Conservation (phyloP, 2,113 vertebrate species). For the Colossoma macropomum region DNA sequence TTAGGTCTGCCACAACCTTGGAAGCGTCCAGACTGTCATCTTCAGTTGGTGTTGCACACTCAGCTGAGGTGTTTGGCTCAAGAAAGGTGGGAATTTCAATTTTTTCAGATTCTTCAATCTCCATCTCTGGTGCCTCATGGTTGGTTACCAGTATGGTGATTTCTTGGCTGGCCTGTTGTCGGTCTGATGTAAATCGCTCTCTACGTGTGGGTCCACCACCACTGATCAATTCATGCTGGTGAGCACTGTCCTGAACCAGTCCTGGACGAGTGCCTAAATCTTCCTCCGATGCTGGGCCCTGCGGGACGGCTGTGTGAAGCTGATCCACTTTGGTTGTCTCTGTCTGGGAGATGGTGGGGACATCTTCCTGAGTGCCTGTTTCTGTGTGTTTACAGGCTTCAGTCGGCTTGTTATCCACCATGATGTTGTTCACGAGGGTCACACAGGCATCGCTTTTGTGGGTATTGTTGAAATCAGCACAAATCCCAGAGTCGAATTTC, state of each 20-base stretch:
- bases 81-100: slow-evolving; percentile 20
- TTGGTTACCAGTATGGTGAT: slow-evolving; percentile 58
- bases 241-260: not conserved
- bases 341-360: slow-evolving; percentile 1
- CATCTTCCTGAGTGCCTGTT: not conserved
- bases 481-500: slow-evolving; percentile 25
- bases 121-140: slow-evolving; percentile 47
- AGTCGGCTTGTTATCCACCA: slow-evolving; percentile 7
- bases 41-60: slow-evolving; percentile 8
- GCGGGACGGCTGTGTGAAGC: slow-evolving; percentile 22
- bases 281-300: not conserved
- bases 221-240: slow-evolving; percentile 1
- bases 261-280: slow-evolving; percentile 1
- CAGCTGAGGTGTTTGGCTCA: not conserved
- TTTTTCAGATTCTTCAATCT: slow-evolving; percentile 29
- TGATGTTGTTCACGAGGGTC: not conserved
- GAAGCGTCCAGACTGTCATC: slow-evolving; percentile 39
- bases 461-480: not conserved
- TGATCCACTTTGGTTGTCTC: slow-evolving; percentile 10
- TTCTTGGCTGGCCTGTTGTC: slow-evolving; percentile 50
- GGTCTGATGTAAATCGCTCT: slow-evolving; percentile 15
- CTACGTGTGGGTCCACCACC: slow-evolving; percentile 10
- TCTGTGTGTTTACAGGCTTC: slow-evolving; percentile 31
- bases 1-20: slow-evolving; percentile 46
- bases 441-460: slow-evolving; percentile 6